A percentile compares a stretch with the other conserved stretches of the same genome.
These are phyloP conservation scores for Oithona nana DNA, from an alignment of 2,888 invertebrate genomes.

Conservation along the genomic window DNA sequence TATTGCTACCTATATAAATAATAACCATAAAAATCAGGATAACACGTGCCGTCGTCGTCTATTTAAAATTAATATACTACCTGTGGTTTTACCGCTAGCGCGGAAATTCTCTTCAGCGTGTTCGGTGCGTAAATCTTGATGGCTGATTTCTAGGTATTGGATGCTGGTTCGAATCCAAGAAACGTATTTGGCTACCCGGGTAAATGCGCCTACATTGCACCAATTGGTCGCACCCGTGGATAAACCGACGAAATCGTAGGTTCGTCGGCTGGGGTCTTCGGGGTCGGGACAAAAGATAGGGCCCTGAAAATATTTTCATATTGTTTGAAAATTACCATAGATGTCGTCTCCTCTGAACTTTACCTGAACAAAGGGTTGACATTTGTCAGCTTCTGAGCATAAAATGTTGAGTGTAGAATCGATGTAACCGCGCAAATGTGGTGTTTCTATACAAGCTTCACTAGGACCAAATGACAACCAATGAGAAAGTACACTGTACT, in stretches of 20 bases:
- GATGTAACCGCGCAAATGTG: constrained; percentile 8
- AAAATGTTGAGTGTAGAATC: background rate
- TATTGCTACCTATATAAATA: background rate
- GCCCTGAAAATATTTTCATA: background rate
- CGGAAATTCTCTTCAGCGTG: background rate
- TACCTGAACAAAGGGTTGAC: background rate
- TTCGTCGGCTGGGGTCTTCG: background rate
- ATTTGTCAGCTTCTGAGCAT: constrained; percentile 2
- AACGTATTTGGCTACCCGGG: constrained; percentile 4
- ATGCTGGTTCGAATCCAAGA: constrained; percentile 1
- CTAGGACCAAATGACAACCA: background rate
- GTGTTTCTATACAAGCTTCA: background rate
- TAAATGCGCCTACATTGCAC: constrained; percentile 10
- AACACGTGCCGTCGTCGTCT: no score
- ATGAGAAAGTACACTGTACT: background rate
- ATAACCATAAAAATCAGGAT: no score
- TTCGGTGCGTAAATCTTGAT: background rate
- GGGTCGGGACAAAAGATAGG: constrained; percentile 7
- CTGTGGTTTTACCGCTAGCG: no score
- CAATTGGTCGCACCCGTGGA: background rate
- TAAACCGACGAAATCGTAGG: background rate
- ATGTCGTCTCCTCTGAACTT: no score
- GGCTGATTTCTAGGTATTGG: constrained; percentile 1
- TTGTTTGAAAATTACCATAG: no score
- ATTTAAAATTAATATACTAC: no score